Base-by-base conservation (phyloP, 2,888 invertebrate species). In the Apodemia zela region DNA sequence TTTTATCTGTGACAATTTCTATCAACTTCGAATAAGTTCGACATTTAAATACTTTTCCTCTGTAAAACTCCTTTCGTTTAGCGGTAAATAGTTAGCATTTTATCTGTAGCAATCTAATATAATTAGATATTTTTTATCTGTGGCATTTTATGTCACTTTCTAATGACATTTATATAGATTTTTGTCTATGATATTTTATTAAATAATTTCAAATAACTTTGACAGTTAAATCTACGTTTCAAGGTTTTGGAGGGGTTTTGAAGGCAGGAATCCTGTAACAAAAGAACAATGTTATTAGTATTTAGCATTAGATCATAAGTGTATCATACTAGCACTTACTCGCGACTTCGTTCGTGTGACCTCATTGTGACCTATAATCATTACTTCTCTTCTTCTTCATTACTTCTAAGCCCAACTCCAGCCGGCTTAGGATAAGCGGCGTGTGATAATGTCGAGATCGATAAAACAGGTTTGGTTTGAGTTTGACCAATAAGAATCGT, bases 201-300 rank as follows among this genome's bases (percentile, higher is more conserved):
- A 42, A 6, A 42, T 21, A 49, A 54, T 64, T 49, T 45, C 17
- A 15, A 17, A 58, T 45, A 10, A 45, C 57, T 62, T 58, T 64
- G 60, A 58, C 42, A 61, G 25, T 47, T 49, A 45, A 61, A 57
- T 42, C 4, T 42, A 42, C 15, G 42, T 42, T 15, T 54, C 57
- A 51, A 58, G 57, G 59, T 57, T 38, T 63, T 77, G 79, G 78
- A 79, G 75, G 79, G 51, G 78, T 73, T n/a, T 67, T 62, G 49
- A 69, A 72, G 80, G 79, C 79, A 76, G 83, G 79, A 79, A 65
- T 66, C 76, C 83, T 84, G 82, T 65, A 84, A 84, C 78, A 81
- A 81, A 63, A 59, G 63, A 42, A 6, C 0, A 42, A 29, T 47
- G 10, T 38, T 29, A 33, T 47, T 11, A 47, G 29, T 60, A 33